Percentiles rank a stretch among this genome's conserved stretches.
phyloP scores from a whole-genome alignment of 92 coral and sea anemone genomes.

The Meandrina meandrites region DNA sequence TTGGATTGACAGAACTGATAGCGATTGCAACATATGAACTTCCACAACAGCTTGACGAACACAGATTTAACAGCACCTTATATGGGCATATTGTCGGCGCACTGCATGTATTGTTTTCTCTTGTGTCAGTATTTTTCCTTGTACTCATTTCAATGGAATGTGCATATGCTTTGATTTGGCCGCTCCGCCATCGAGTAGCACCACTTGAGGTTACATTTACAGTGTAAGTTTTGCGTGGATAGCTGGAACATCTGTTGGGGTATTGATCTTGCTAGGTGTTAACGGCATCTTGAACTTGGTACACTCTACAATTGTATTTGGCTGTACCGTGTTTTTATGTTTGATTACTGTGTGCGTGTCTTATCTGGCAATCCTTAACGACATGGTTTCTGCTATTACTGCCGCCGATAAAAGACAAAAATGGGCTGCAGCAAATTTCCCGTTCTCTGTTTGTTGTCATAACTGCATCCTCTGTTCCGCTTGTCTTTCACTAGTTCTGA shows the following conservation, averaged over 20 bases:
- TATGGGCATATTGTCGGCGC: no score
- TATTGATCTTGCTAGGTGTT: neutral
- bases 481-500: neutral
- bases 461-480: neutral
- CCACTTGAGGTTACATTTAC: no score
- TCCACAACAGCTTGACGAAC: no score
- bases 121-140: no score
- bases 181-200: no score
- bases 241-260: neutral
- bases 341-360: constrained; percentile 1
- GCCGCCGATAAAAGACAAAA: neutral
- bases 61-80: no score
- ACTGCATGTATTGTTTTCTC: no score
- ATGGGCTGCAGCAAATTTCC: neutral
- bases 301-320: neutral
- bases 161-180: no score
- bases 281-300: neutral
- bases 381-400: neutral
- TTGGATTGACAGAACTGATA: no score
- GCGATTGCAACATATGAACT: no score
- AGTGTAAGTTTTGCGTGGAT: no score
- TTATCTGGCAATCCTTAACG: neutral
- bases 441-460: neutral
- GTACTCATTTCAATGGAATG: no score
- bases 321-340: neutral